Conservation (phyloP, 2,797 vertebrate genomes). For the Psittacula derbiana region DNA sequence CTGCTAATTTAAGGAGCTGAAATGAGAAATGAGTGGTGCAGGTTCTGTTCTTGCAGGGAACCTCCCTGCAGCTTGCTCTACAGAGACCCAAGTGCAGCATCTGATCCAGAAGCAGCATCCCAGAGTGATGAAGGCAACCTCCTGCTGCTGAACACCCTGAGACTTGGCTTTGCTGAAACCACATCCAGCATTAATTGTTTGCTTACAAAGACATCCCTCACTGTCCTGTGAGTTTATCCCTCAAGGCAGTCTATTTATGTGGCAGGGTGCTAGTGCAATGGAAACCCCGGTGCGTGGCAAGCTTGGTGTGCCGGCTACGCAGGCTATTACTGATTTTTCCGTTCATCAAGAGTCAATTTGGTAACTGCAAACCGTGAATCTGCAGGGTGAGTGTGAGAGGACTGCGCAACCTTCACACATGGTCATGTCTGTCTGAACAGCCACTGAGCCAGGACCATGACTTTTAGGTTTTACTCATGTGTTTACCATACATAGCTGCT, state of each 20-base stretch:
- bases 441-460: rapidly evolving
- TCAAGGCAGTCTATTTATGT: rapidly evolving
- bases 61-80: not conserved
- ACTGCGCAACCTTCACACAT: rapidly evolving
- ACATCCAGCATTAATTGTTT: not conserved
- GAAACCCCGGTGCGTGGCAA: rapidly evolving
- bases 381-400: not conserved
- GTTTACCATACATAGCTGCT: rapidly evolving
- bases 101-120: not conserved
- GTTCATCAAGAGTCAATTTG: rapidly evolving
- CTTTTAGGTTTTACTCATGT: rapidly evolving
- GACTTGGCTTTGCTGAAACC: not conserved
- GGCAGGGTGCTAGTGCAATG: not conserved
- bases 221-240: not conserved
- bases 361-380: not conserved
- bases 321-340: not conserved
- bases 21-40: not conserved
- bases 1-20: too few species aligned
- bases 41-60: rapidly evolving
- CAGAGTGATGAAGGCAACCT: rapidly evolving
- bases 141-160: rapidly evolving
- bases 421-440: rapidly evolving
- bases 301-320: rapidly evolving
- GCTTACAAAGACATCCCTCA: rapidly evolving
- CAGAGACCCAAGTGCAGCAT: rapidly evolving